phyloP scores from a whole-genome alignment of 1,140 invertebrate genomes.

The Trichogramma pretiosum region DNA sequence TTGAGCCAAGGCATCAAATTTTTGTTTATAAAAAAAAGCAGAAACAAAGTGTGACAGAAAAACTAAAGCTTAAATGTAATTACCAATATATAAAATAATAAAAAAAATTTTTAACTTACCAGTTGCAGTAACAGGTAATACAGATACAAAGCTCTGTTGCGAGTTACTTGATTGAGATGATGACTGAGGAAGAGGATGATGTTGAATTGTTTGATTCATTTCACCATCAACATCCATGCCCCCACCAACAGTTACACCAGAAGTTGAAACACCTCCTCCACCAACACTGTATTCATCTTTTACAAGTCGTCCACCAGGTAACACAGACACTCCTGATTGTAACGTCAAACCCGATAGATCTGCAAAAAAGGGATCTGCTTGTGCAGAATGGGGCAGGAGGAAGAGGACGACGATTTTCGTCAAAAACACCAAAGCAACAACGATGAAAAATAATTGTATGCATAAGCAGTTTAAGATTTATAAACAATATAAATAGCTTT shows the following conservation, averaged over 20 bases:
- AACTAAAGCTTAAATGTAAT: too few species aligned
- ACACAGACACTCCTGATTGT: constrained; percentile 54
- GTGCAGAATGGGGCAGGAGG: constrained; percentile 28
- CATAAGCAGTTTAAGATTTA: constrained; percentile 2
- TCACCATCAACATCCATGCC: constrained; percentile 71
- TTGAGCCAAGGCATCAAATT: too few species aligned
- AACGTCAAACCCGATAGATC: constrained; percentile 79
- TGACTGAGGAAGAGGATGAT: constrained; percentile 62
- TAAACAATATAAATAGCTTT: too few species aligned
- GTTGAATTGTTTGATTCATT: constrained; percentile 64
- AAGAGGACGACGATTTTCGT: constrained; percentile 39
- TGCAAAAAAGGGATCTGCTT: constrained; percentile 51
- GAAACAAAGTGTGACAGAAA: too few species aligned
- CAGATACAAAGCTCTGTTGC: too few species aligned
- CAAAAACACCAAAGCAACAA: constrained; percentile 43
- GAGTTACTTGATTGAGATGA: constrained; percentile 32
- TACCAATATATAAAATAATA: too few species aligned
- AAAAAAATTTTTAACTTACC: too few species aligned
- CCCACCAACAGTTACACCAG: constrained; percentile 34
- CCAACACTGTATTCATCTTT: constrained; percentile 79
- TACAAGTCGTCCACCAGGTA: constrained; percentile 45
- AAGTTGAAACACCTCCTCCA: constrained; percentile 27
- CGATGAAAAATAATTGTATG: constrained; percentile 27
- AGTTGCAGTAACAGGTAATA: too few species aligned
- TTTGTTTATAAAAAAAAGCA: too few species aligned